Base-by-base conservation (phyloP, 2,888 invertebrate genomes). In the Euplexia lucipara region DNA sequence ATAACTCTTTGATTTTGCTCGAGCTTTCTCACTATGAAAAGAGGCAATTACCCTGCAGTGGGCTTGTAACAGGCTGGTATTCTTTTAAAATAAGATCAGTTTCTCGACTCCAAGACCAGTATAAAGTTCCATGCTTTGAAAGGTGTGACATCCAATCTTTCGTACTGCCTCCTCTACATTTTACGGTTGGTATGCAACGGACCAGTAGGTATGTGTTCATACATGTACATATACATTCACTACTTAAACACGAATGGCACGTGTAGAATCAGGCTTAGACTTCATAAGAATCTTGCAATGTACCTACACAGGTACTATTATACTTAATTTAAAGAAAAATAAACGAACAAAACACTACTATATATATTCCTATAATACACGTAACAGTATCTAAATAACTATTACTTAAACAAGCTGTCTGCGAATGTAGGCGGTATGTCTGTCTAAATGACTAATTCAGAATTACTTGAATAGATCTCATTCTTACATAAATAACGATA, bases 211-310 rank as follows among this genome's bases (percentile, higher is more conserved):
- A 16, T 42, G 26, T 32, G 47, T 45, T 35, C 45, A 42, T 30
- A 22, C 22, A 32, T 8, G 9, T 42, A 20, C 20, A 34, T 22
- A 12, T n/a, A 30, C 34, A 35, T 26, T 16, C 37, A 39, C 37
- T 22, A 30, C 26, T 39, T n/a, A 32, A 16, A 41, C 22, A 44
- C 22, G 12, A 44, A 70, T 59, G 47, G 75, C 75, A 70, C 53
- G 70, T 75, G 76, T 75, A 52, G 22, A 70, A 58, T 52, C 42
- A 48, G 52, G 47, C 14, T 69, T 42, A 75, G 59, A 48, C 12
- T 26, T 26, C 26, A 26, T 5, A 26, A 26, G 26, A 26, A 26
- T 30, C 9, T 45, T 49, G 12, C 20, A 34, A 39, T 39, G 48
- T 72, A 45, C 18, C n/a, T 37, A 18, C 12, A 71, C 12, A 71